Percentiles rank a stretch among this genome's conserved stretches.
phyloP scores from a whole-genome alignment of 1,140 invertebrate species.

The Monochamus saltuarius region DNA sequence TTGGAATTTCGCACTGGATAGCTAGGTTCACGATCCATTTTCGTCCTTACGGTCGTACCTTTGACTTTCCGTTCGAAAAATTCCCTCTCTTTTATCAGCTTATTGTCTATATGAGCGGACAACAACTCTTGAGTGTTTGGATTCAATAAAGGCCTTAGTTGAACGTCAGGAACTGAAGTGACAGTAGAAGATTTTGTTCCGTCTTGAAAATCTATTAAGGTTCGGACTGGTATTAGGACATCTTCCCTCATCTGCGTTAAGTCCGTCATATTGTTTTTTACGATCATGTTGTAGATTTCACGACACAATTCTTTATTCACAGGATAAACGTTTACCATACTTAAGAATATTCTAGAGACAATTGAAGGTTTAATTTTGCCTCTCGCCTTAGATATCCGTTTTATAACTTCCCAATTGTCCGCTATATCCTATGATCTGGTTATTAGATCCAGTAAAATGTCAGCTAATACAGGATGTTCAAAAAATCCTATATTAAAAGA shows the following conservation, averaged over 20 bases:
- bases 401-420: slow-evolving; percentile 5
- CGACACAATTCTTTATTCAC: background rate
- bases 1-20: too few species aligned
- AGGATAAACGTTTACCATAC: background rate
- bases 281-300: slow-evolving; percentile 11
- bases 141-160: too few species aligned
- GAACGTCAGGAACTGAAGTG: too few species aligned
- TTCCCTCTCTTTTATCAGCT: too few species aligned
- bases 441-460: slow-evolving; percentile 8
- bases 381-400: background rate
- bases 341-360: background rate
- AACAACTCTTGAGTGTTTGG: too few species aligned
- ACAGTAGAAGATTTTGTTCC: too few species aligned
- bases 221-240: background rate
- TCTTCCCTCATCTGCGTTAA: background rate
- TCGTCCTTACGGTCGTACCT: too few species aligned
- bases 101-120: too few species aligned
- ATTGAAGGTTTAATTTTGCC: background rate
- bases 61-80: too few species aligned
- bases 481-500: slow-evolving; percentile 9
- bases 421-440: background rate
- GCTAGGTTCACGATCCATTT: too few species aligned
- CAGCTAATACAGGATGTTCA: background rate
- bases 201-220: background rate
- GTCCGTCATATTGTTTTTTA: slow-evolving; percentile 4